phyloP scores from a whole-genome alignment of 2,797 vertebrate species.

The Brachyrhaphis roseni region DNA sequence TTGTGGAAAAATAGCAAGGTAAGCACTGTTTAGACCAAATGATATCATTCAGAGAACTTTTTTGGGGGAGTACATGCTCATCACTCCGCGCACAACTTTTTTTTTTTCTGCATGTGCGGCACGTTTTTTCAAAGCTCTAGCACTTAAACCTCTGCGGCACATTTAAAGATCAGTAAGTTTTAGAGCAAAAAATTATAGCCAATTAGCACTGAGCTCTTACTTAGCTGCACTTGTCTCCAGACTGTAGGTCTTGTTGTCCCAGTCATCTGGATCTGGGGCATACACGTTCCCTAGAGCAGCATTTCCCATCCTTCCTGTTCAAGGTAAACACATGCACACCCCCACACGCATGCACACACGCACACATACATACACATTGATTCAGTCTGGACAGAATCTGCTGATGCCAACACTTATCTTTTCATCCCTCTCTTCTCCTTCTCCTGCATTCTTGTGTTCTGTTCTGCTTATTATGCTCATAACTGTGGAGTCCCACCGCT shows the following conservation, averaged over 20 bases:
- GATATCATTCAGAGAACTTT: constrained; percentile 27
- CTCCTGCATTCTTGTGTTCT: constrained; percentile 77
- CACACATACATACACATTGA: constrained; percentile 45
- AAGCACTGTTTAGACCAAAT: constrained; percentile 12
- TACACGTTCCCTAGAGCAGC: constrained; percentile 87
- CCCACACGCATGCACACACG: constrained; percentile 37
- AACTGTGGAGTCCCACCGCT: constrained; percentile 74
- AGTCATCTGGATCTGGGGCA: constrained; percentile 91
- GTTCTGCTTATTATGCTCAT: constrained; percentile 78
- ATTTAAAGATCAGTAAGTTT: constrained; percentile 46
- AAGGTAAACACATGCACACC: constrained; percentile 66
- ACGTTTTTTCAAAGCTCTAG: constrained; percentile 24
- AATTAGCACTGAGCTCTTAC: constrained; percentile 79
- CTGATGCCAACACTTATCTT: constrained; percentile 77
- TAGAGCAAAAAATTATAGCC: constrained; percentile 5
- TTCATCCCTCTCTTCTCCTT: constrained; percentile 71
- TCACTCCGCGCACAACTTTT: constrained; percentile 36
- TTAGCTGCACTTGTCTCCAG: constrained; percentile 87
- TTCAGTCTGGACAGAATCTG: constrained; percentile 69
- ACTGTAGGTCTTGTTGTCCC: constrained; percentile 94
- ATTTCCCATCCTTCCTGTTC: constrained; percentile 85
- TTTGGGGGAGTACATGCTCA: constrained; percentile 24
- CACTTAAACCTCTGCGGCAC: constrained; percentile 37
- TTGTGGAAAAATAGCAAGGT: constrained; percentile 27
- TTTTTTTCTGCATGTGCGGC: constrained; percentile 24